Percentiles rank a stretch among this genome's conserved stretches.
Conservation (phyloP, 2,797 vertebrate species). For the Paramormyrops hopkinsi region DNA sequence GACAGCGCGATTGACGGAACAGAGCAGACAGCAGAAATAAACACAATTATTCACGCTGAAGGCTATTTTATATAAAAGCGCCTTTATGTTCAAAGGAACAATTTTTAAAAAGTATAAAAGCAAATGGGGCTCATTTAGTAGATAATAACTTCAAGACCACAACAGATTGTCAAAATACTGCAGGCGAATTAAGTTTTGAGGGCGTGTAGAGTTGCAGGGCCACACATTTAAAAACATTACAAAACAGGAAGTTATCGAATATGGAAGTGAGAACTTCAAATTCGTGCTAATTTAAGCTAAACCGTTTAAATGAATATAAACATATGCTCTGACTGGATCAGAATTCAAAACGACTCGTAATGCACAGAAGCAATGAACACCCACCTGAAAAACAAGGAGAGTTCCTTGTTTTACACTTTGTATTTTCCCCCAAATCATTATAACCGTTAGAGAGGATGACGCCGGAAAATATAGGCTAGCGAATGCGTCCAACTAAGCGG, state of each 20-base stretch:
- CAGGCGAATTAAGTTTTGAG: neutral
- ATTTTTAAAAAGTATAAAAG: neutral
- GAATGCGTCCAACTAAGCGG: neutral
- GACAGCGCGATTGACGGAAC: neutral
- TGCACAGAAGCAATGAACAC: conserved; percentile 17
- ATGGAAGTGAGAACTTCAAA: neutral
- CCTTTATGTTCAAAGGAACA: neutral
- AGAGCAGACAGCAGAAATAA: neutral
- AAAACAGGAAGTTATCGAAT: conserved; percentile 9
- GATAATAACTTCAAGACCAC: neutral
- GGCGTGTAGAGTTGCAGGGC: neutral
- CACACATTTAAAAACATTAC: neutral
- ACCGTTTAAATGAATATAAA: neutral
- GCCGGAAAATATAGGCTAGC: neutral
- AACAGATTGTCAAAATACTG: neutral
- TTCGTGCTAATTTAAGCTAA: neutral
- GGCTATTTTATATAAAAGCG: neutral
- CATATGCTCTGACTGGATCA: neutral
- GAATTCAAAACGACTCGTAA: neutral
- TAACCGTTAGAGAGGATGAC: neutral
- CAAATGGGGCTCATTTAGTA: neutral
- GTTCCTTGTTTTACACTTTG: conserved; percentile 38
- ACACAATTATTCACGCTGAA: neutral
- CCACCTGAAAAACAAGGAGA: conserved; percentile 51
- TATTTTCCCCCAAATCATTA: conserved; percentile 57